A percentile compares a stretch with the other conserved stretches of the same genome.
phyloP scores from a whole-genome alignment of 2,888 invertebrate species.

The Trissolcus brochymenae region DNA sequence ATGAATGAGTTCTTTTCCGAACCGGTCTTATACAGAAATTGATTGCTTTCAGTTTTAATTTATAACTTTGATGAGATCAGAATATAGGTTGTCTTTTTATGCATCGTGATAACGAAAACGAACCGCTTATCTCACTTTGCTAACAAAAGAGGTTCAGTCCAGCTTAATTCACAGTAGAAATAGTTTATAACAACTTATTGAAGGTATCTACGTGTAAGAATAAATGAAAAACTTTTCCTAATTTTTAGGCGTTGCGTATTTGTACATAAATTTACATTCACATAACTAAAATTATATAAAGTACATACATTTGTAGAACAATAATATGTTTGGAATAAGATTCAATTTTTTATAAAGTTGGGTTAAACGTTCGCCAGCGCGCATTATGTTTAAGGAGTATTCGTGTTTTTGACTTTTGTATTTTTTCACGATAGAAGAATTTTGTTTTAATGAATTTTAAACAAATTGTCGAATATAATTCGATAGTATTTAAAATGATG shows the following conservation, averaged over 20 bases:
- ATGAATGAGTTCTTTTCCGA: slow-evolving; percentile 4
- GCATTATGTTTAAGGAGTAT: background rate
- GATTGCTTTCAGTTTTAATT: slow-evolving; percentile 10
- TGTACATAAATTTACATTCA: slow-evolving; percentile 58
- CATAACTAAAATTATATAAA: slow-evolving; percentile 49
- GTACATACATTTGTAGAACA: slow-evolving; percentile 51
- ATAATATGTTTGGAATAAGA: slow-evolving; percentile 23
- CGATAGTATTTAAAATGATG: no score
- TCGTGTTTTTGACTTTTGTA: slow-evolving; percentile 11
- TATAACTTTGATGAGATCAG: slow-evolving; percentile 18
- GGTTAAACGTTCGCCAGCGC: background rate
- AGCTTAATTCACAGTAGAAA: slow-evolving; percentile 33
- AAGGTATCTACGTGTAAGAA: slow-evolving; percentile 39
- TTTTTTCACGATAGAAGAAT: slow-evolving; percentile 7
- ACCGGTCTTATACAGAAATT: background rate
- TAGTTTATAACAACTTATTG: slow-evolving; percentile 38
- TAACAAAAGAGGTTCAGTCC: slow-evolving; percentile 13
- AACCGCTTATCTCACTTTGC: slow-evolving; percentile 31
- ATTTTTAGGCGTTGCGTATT: slow-evolving; percentile 55
- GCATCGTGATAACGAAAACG: no score
- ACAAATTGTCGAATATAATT: background rate
- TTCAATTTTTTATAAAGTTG: slow-evolving; percentile 35
- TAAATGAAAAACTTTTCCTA: background rate
- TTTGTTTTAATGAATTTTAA: slow-evolving; percentile 30
- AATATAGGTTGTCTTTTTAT: background rate